A percentile compares a stretch with the other conserved stretches of the same genome.
These are phyloP conservation scores for Biston stratarius DNA, from an alignment of 2,888 invertebrate species.

Conservation along the genomic window DNA sequence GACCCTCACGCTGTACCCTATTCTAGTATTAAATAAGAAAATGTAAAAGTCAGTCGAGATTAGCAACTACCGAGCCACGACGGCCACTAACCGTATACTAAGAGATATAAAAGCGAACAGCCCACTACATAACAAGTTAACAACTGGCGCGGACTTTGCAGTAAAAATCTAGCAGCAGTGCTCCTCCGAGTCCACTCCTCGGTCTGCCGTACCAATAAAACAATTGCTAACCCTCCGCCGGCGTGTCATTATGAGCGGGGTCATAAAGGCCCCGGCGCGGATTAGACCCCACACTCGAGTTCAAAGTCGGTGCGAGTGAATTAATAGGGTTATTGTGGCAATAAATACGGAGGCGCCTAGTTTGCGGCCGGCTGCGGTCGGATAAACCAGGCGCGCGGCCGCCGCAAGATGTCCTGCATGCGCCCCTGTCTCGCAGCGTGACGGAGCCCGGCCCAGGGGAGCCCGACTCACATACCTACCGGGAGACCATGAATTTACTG, in stretches of 20 bases:
- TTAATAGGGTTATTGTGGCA: constrained; percentile 85
- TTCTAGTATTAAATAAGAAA: background rate
- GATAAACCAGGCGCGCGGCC: constrained; percentile 78
- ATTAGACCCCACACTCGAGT: constrained; percentile 64
- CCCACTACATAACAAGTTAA: constrained; percentile 35
- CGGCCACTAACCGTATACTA: constrained; percentile 19
- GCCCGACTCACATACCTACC: background rate
- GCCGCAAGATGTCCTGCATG: constrained; percentile 73
- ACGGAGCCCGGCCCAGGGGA: constrained; percentile 38
- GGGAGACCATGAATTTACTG: too few species aligned
- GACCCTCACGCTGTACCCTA: background rate
- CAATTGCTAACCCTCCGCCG: constrained; percentile 57
- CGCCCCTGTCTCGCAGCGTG: constrained; percentile 51
- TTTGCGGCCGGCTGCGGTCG: constrained; percentile 77
- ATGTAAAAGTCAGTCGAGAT: constrained; percentile 4
- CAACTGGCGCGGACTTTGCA: constrained; percentile 32
- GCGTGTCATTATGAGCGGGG: constrained; percentile 52
- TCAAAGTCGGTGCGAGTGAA: constrained; percentile 74
- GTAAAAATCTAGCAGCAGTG: constrained; percentile 40
- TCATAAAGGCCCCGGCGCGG: constrained; percentile 58
- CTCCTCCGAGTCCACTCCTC: constrained; percentile 37
- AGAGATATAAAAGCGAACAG: constrained; percentile 36
- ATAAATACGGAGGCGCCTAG: constrained; percentile 82
- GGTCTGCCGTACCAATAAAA: constrained; percentile 49
- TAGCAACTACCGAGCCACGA: constrained; percentile 3